Evolutionary conservation across 2,888 invertebrate species (phyloP).

Genomic region (Hanleya hanleyi): DNA sequence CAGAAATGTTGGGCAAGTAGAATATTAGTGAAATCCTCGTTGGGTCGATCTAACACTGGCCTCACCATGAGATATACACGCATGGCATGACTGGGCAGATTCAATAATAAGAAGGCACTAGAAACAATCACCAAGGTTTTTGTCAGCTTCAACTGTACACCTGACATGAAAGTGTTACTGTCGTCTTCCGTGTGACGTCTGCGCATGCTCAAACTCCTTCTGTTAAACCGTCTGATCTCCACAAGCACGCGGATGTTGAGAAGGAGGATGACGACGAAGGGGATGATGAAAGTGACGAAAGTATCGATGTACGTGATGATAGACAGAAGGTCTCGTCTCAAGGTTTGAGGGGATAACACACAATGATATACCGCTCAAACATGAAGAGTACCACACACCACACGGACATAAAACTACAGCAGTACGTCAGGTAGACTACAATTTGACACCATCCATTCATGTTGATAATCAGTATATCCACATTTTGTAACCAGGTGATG

Average conservation of each 20-base stretch:
- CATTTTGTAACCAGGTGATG: constrained; percentile 51
- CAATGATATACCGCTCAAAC: constrained; percentile 87
- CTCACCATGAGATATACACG: constrained; percentile 51
- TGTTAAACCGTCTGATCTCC: constrained; percentile 31
- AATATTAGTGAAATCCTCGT: constrained; percentile 30
- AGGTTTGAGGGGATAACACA: constrained; percentile 82
- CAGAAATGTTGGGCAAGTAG: constrained; percentile 50
- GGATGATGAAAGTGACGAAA: constrained; percentile 51
- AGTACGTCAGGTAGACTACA: constrained; percentile 74
- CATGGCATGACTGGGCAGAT: constrained; percentile 63
- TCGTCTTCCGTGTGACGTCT: neutral
- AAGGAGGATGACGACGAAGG: constrained; percentile 49
- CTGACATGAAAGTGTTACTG: constrained; percentile 34
- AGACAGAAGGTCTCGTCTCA: constrained; percentile 40
- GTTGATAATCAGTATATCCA: constrained; percentile 36
- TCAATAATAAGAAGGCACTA: constrained; percentile 58
- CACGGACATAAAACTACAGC: constrained; percentile 85
- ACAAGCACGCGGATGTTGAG: constrained; percentile 50
- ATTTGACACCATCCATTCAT: constrained; percentile 77
- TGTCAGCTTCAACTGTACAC: constrained; percentile 54
- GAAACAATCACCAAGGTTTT: constrained; percentile 62
- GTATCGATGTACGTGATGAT: constrained; percentile 57
- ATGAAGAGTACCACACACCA: constrained; percentile 93
- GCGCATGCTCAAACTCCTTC: constrained; percentile 30
- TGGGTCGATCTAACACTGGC: constrained; percentile 27